phyloP scores from a whole-genome alignment of 2,888 invertebrate species.

The Eupsilia transversa region DNA sequence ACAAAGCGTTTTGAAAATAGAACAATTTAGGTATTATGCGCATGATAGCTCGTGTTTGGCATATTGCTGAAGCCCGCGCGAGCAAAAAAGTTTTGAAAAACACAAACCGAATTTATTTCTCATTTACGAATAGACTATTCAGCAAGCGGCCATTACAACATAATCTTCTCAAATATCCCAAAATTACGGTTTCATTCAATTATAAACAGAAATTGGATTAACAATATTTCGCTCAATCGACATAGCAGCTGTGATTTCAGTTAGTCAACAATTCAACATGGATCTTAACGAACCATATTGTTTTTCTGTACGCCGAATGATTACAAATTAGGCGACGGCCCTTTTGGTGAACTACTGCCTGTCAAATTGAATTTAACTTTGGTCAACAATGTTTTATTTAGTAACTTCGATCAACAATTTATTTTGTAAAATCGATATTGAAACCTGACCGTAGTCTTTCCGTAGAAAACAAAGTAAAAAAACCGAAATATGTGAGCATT shows the following conservation, averaged over 20 bases:
- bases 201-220: constrained; percentile 44
- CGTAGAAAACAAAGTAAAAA: neutral
- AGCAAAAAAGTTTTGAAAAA: neutral
- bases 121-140: neutral
- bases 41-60: constrained; percentile 1
- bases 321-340: constrained; percentile 57
- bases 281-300: constrained; percentile 64
- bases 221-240: constrained; percentile 54
- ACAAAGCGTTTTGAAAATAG: constrained; percentile 22
- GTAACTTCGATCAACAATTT: constrained; percentile 56
- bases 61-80: neutral
- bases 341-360: constrained; percentile 56
- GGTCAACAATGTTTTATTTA: constrained; percentile 48
- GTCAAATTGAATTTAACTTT: constrained; percentile 62
- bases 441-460: neutral
- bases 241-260: constrained; percentile 52
- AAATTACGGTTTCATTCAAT: constrained; percentile 30
- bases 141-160: constrained; percentile 6
- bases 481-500: neutral
- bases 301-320: constrained; percentile 60
- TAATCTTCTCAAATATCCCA: constrained; percentile 32
- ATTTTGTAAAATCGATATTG: constrained; percentile 3
- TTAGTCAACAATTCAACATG: constrained; percentile 43
- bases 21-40: constrained; percentile 11
- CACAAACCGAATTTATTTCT: neutral